Evolutionary conservation across 2,113 vertebrate genomes (phyloP), one percentile per base, ranked within the genome.

Genomic region (Reinhardtius hippoglossoides): DNA sequence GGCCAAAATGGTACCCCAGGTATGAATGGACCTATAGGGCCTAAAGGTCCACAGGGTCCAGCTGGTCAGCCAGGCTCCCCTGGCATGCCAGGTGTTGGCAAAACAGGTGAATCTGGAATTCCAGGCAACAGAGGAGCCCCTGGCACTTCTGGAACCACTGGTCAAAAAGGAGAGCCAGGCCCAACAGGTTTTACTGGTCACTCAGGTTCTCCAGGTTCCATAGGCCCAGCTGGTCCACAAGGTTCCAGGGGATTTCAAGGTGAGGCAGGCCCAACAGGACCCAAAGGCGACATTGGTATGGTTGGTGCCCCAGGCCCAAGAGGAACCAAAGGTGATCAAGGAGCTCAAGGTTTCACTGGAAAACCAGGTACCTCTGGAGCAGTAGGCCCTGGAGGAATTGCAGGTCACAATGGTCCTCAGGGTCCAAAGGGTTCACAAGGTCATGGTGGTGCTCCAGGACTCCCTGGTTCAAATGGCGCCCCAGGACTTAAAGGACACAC

Each of bases 301-400:
- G 83, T 90, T 52, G 95, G 95, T 67, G 85, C 88, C 74, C 90
- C 91, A 54, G 95, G 95, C 16, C 65, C 83, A 77, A 92, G 87
- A 77, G 95, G 94, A 83, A 62, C 81, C 72, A 95, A 93, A 80
- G 95, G 95, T 72, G 92, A 94, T 18, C 89, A 89, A 66, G 95
- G 95, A 82, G 79, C 90, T 83, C 91, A 91, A 12, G 95, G 95
- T 50, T 93, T 90, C 76, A 71, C 92, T 74, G 95, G 98, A 76
- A 97, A 98, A 88, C 88, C 96, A 44, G 98, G 98, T 66, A 82
- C 82, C 48, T 95, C 97, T 69, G 98, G 97, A 0, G 92, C 96
- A 83, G 94, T 94, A 74, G 97, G 97, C 64, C 89, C 94, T 70
- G 13, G 86, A 81, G 98, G 98, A 74, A 78, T 91, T 7, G 95